Percentiles rank a stretch among this genome's conserved stretches.
Conservation (phyloP, 2,888 invertebrate species). For the Dryadula phaetusa region DNA sequence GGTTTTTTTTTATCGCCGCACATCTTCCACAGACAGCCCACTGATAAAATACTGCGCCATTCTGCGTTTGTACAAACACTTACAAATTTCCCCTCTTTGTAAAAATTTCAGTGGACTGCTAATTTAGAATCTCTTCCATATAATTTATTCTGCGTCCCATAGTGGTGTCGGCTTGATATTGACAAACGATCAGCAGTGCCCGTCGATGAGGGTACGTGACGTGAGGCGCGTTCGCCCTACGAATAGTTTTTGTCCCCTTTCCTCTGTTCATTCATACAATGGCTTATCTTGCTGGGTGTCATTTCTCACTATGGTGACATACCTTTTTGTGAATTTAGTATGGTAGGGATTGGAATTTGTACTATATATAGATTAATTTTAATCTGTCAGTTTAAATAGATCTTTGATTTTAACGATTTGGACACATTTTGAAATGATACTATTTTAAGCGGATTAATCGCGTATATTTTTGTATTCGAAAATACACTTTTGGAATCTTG, state of each 20-base stretch:
- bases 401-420: too few relatives aligned
- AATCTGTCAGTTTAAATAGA: neutral
- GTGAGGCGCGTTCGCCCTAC: constrained; percentile 47
- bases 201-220: constrained; percentile 57
- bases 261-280: constrained; percentile 28
- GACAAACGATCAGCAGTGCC: constrained; percentile 57
- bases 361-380: neutral
- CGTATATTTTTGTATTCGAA: too few relatives aligned
- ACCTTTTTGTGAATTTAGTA: too few relatives aligned
- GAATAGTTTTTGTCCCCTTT: constrained; percentile 21
- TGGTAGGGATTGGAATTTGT: neutral
- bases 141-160: neutral
- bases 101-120: neutral
- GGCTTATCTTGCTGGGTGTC: constrained; percentile 23
- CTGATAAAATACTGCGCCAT: too few relatives aligned
- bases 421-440: too few relatives aligned
- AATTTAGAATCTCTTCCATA: neutral
- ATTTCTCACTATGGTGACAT: constrained; percentile 1
- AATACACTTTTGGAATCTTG: too few relatives aligned
- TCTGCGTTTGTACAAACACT: too few relatives aligned
- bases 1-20: too few relatives aligned
- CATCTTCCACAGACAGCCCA: too few relatives aligned
- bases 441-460: too few relatives aligned
- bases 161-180: constrained; percentile 51
- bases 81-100: neutral